These are phyloP conservation scores for Orthonevra nobilis DNA, from an alignment of 2,888 invertebrate species.

Conservation along the genomic window DNA sequence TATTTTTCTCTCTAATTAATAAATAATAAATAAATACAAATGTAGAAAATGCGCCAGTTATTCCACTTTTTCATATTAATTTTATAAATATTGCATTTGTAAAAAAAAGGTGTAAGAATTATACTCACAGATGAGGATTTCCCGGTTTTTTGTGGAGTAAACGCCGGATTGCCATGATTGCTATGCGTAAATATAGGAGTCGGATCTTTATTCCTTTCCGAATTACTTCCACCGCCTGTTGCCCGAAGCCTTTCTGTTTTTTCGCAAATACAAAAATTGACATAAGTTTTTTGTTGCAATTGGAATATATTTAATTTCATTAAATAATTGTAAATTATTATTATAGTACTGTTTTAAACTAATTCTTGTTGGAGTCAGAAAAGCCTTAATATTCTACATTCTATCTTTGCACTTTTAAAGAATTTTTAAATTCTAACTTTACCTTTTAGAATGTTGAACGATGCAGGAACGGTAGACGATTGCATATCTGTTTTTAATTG, in stretches of 20 bases:
- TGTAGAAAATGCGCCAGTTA: no score
- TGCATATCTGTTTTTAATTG: constrained; percentile 80
- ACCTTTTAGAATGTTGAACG: constrained; percentile 94
- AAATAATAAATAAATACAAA: no score
- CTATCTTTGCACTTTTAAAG: constrained; percentile 51
- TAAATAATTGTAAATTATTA: no score
- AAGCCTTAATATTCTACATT: no score
- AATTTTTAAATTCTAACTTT: constrained; percentile 77
- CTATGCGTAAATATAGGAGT: constrained; percentile 93
- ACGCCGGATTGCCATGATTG: constrained; percentile 94
- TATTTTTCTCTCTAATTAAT: no score
- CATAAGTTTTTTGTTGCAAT: no score
- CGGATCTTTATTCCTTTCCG: constrained; percentile 83
- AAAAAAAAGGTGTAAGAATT: no score
- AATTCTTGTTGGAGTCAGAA: no score
- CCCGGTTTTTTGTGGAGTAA: constrained; percentile 95
- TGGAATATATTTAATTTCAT: background rate
- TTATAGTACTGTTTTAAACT: no score
- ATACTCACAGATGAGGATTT: constrained; percentile 85
- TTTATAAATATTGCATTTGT: no score
- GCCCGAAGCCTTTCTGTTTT: constrained; percentile 77
- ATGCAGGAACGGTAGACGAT: constrained; percentile 90
- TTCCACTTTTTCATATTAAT: no score
- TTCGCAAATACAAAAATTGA: background rate
- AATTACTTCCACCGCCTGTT: constrained; percentile 76